Base-by-base conservation (phyloP, 2,888 invertebrate genomes). In the Drosophila rellima region DNA sequence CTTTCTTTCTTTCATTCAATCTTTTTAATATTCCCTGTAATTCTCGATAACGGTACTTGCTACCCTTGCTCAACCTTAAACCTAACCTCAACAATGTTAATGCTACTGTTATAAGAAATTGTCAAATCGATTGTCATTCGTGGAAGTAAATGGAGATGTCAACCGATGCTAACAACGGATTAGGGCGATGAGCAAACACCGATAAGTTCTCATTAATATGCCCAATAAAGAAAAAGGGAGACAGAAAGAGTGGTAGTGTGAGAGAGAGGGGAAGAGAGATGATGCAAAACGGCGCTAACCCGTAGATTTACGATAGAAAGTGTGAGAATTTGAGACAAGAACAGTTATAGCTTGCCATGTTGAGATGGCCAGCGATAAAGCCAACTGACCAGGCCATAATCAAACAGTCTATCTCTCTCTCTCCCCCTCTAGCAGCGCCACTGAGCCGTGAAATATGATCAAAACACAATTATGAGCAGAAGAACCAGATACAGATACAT, bases 251-350 rank as follows among this genome's bases (percentile, higher is more conserved):
- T 31, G 35, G n/a, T 13, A 17, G 37, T 11, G 26, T 7, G 26
- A 26, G 7, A 23, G 2, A 13, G 18, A 52, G 26, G 8, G 11
- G 8, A 33, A 23, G 29, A 23, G 15, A 74, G 67, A 76, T 83
- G 89, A 89, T 88, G 85, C 85, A 85, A 89, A 89, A 77, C 76
- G 70, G 78, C 77, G 82, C 79, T 74, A 70, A 70, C 57, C 63
- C 47, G 59, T 63, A 84, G 85, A 87, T 87, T 89, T 87, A 89
- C 85, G 83, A 83, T 82, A 68, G 89, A 89, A 89, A 88, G 89
- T 89, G 88, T 85, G 88, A 88, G 88, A 88, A 89, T 82, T 64
- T 72, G 88, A 82, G 84, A 82, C 74, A 74, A 74, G 67, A 81
- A 89, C 89, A 80, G 89, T 88, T 89, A 89, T 78, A 68, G 76